These are phyloP conservation scores for Pegea sp. DNA, from an alignment of 23 tunicate genomes.

Conservation along the genomic window DNA sequence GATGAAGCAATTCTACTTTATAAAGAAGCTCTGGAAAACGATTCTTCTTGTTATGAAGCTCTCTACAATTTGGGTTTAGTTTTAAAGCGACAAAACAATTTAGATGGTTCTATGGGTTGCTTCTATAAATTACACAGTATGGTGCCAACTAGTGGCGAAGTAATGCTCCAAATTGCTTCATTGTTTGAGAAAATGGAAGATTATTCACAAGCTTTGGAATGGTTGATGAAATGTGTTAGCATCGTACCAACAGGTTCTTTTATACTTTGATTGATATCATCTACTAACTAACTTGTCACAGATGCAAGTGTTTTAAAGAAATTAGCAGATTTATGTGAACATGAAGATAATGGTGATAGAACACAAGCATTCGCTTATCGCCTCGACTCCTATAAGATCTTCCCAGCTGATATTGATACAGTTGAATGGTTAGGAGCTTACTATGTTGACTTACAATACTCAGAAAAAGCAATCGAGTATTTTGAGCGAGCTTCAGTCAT, in stretches of 20 bases:
- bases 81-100: slow-evolving; percentile 12
- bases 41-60: slow-evolving; percentile 84
- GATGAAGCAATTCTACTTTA: slow-evolving; percentile 46
- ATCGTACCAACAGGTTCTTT: slow-evolving; percentile 50
- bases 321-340: slow-evolving; percentile 71
- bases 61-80: slow-evolving; percentile 74
- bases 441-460: slow-evolving; percentile 77
- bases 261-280: too few species aligned
- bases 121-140: slow-evolving; percentile 80
- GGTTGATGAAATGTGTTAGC: slow-evolving; percentile 72
- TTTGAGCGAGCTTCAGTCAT: slow-evolving; percentile 85
- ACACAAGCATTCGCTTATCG: slow-evolving; percentile 90
- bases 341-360: slow-evolving; percentile 63
- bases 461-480: slow-evolving; percentile 85
- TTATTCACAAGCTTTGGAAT: slow-evolving; percentile 59
- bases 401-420: slow-evolving; percentile 90
- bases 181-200: slow-evolving; percentile 55
- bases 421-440: slow-evolving; percentile 92
- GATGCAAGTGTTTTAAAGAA: slow-evolving; percentile 78
- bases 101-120: slow-evolving; percentile 43
- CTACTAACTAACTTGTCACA: slow-evolving; percentile 2
- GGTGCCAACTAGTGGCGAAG: slow-evolving; percentile 48
- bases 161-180: slow-evolving; percentile 61
- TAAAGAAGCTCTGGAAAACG: slow-evolving; percentile 79
- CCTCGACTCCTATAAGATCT: slow-evolving; percentile 64